These are phyloP conservation scores for Chrysodeixis includens DNA, from an alignment of 2,888 invertebrate genomes.

Conservation along the genomic window DNA sequence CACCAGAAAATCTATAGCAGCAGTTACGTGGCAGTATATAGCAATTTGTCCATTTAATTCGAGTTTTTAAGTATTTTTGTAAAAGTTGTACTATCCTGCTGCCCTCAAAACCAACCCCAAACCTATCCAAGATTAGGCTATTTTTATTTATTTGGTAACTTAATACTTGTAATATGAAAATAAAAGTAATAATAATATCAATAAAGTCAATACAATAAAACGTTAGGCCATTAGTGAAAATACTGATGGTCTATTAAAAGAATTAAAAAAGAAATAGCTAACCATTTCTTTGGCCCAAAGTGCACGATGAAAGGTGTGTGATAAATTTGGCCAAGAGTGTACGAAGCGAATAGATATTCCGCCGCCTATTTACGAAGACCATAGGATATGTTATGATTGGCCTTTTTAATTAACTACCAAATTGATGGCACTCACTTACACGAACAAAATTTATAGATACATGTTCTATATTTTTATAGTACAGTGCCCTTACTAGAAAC, in stretches of 20 bases:
- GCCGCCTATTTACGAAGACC: slow-evolving; percentile 41
- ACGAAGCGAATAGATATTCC: slow-evolving; percentile 50
- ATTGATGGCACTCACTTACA: slow-evolving; percentile 47
- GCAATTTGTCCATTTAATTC: slow-evolving; percentile 10
- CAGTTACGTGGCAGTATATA: slow-evolving; percentile 23
- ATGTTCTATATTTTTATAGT: slow-evolving; percentile 26
- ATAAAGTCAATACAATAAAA: slow-evolving; percentile 37
- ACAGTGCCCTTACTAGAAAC: too few species aligned
- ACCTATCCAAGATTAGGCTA: slow-evolving; percentile 42
- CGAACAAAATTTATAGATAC: slow-evolving; percentile 29
- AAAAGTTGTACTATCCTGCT: slow-evolving; percentile 5
- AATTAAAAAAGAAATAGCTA: slow-evolving; percentile 13
- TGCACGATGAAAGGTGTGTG: slow-evolving; percentile 35
- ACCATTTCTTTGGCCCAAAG: slow-evolving; percentile 34
- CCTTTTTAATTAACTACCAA: slow-evolving; percentile 36
- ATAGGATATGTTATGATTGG: slow-evolving; percentile 51
- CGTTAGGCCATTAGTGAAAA: slow-evolving; percentile 54
- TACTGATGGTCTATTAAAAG: slow-evolving; percentile 41
- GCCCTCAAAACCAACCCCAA: slow-evolving; percentile 22
- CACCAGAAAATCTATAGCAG: slow-evolving; percentile 41
- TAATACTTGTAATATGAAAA: slow-evolving; percentile 48
- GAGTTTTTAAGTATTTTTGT: neutral
- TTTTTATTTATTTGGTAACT: slow-evolving; percentile 58
- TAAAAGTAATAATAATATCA: slow-evolving; percentile 52
- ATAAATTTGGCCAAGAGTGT: slow-evolving; percentile 45